phyloP scores from a whole-genome alignment of 2,797 vertebrate genomes.

The Rallus crepitans region DNA sequence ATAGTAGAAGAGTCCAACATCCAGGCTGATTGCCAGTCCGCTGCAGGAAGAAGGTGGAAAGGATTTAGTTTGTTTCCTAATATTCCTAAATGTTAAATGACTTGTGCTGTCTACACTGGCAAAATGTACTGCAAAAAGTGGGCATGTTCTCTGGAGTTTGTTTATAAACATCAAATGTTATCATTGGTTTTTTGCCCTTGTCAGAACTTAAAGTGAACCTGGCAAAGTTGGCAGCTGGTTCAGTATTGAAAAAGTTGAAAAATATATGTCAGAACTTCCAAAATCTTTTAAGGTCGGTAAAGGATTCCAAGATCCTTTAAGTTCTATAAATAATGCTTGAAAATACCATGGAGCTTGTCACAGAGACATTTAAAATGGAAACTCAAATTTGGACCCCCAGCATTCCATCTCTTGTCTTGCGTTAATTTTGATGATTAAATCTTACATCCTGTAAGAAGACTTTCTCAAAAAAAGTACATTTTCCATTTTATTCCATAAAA shows the following conservation, averaged over 20 bases:
- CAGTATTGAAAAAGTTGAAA: not conserved
- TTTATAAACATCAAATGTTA: not conserved
- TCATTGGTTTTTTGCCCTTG: not conserved
- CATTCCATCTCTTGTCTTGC: not conserved
- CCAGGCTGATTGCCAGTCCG: not conserved
- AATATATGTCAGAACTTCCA: not conserved
- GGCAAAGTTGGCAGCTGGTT: not conserved
- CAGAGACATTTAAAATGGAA: not conserved
- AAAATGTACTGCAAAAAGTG: not conserved
- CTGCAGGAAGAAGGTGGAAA: not conserved
- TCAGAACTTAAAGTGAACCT: not conserved
- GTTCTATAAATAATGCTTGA: not conserved
- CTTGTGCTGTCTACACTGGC: not conserved
- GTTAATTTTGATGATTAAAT: not conserved
- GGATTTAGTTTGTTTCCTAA: not conserved
- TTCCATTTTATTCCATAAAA: not conserved
- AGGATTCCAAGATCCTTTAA: too few species aligned
- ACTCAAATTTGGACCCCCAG: not conserved
- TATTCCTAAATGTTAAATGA: not conserved
- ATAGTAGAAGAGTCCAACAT: not conserved
- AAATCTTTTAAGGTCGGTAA: not conserved
- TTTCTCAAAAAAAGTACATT: not conserved
- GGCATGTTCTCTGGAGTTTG: not conserved
- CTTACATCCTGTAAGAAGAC: not conserved
- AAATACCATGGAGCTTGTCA: not conserved